Evolutionary conservation across 2,888 invertebrate genomes (phyloP).

Genomic region (Notodonta ziczac): DNA sequence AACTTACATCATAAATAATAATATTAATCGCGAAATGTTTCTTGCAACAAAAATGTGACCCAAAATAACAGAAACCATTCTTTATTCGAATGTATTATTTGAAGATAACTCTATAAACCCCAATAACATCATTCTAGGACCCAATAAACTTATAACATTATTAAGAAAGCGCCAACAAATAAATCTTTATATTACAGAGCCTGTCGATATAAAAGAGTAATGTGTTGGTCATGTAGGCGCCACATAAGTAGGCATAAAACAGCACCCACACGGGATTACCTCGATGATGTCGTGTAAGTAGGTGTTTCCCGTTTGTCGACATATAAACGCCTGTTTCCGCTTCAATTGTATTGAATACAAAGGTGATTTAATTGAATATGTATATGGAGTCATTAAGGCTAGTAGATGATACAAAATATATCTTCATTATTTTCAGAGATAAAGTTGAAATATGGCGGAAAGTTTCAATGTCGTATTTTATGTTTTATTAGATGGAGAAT

Average conservation of each 20-base stretch:
- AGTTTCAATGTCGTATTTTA: too few relatives aligned
- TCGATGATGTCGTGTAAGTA: slow-evolving; percentile 9
- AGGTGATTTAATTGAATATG: not conserved
- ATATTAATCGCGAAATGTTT: too few relatives aligned
- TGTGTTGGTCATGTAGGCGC: slow-evolving; percentile 28
- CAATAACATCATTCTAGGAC: not conserved
- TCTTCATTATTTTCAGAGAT: too few relatives aligned
- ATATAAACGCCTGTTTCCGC: slow-evolving; percentile 12
- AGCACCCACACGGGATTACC: slow-evolving; percentile 27
- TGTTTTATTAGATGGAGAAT: too few relatives aligned
- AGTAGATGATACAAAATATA: too few relatives aligned
- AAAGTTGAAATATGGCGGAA: too few relatives aligned
- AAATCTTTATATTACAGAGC: slow-evolving; percentile 1
- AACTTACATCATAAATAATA: too few relatives aligned
- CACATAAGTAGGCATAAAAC: slow-evolving; percentile 15
- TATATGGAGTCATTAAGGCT: not conserved
- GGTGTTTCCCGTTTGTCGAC: slow-evolving; percentile 18
- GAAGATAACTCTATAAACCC: slow-evolving; percentile 1
- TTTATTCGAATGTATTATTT: not conserved
- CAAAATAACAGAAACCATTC: too few relatives aligned
- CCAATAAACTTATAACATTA: slow-evolving; percentile 1
- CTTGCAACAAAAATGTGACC: too few relatives aligned
- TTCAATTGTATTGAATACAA: not conserved
- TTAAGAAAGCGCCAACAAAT: slow-evolving; percentile 1
- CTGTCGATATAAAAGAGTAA: slow-evolving; percentile 12